Evolutionary conservation across 2,797 vertebrate species (phyloP).

Genomic region (Ceryle rudis): DNA sequence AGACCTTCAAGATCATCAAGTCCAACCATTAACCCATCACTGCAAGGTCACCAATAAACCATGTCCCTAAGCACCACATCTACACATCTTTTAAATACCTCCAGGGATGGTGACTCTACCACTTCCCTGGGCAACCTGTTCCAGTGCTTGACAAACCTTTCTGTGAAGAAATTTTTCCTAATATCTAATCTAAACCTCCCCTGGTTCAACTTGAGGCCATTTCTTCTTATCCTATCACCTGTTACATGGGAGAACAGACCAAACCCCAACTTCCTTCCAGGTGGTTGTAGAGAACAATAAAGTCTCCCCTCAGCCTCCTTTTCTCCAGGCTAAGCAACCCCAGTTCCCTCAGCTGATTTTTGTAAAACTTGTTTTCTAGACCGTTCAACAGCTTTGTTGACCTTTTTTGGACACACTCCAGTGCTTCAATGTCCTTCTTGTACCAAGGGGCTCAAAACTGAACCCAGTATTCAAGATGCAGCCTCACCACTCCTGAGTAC

Average conservation of each 20-base stretch:
- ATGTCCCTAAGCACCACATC: neutral
- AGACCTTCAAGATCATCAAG: neutral
- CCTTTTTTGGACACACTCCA: no score
- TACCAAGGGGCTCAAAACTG: no score
- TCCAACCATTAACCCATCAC: neutral
- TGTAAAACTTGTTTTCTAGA: no score
- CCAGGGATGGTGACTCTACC: neutral
- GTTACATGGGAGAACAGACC: neutral
- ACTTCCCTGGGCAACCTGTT: neutral
- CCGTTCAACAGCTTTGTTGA: no score
- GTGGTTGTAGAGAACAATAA: neutral
- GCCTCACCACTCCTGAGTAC: no score
- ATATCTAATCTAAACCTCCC: neutral
- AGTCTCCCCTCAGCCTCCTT: no score
- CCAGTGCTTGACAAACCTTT: neutral
- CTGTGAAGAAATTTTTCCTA: neutral
- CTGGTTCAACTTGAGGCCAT: neutral
- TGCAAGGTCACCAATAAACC: neutral
- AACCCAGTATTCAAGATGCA: no score
- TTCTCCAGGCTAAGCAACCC: no score
- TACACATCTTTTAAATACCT: neutral
- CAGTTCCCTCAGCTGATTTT: no score
- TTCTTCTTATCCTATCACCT: neutral
- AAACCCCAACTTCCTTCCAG: neutral
- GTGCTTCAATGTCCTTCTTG: no score